Evolutionary conservation across 2,113 vertebrate species (phyloP).

Genomic region (Dolichallabes microphthalmus): DNA sequence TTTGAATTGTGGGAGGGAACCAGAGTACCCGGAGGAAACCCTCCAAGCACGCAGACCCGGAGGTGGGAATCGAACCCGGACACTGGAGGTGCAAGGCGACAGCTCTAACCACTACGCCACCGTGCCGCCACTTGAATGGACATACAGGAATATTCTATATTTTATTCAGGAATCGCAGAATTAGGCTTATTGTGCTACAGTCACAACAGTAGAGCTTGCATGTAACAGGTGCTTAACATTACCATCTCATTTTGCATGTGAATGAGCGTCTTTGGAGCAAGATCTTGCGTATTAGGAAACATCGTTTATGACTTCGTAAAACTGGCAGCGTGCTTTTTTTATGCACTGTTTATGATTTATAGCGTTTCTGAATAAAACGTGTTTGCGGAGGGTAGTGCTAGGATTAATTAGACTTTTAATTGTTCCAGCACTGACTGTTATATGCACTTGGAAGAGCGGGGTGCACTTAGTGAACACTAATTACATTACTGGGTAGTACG

Average conservation of each 20-base stretch:
- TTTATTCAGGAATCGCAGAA: background rate
- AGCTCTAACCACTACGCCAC: too few species aligned
- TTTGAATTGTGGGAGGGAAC: too few species aligned
- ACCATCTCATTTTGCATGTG: background rate
- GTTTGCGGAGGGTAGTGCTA: conserved; percentile 16
- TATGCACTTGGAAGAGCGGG: conserved; percentile 22
- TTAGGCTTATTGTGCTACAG: background rate
- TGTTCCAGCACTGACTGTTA: background rate
- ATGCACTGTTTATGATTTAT: conserved; percentile 4
- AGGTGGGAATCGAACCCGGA: too few species aligned
- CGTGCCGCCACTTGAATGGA: too few species aligned
- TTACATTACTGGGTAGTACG: too few species aligned
- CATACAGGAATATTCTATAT: background rate
- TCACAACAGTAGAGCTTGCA: background rate
- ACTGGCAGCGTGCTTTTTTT: conserved; percentile 2
- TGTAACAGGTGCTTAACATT: background rate
- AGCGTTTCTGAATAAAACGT: background rate
- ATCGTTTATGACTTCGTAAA: conserved; percentile 21
- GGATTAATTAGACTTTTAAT: conserved; percentile 17
- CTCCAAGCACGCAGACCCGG: too few species aligned
- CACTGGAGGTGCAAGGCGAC: too few species aligned
- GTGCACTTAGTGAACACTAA: conserved; percentile 25
- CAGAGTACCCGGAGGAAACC: too few species aligned
- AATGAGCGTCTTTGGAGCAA: background rate
- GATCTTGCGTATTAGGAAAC: conserved; percentile 20